Conservation (phyloP, 2,888 invertebrate species). For the Drosophila subsilvestris region DNA sequence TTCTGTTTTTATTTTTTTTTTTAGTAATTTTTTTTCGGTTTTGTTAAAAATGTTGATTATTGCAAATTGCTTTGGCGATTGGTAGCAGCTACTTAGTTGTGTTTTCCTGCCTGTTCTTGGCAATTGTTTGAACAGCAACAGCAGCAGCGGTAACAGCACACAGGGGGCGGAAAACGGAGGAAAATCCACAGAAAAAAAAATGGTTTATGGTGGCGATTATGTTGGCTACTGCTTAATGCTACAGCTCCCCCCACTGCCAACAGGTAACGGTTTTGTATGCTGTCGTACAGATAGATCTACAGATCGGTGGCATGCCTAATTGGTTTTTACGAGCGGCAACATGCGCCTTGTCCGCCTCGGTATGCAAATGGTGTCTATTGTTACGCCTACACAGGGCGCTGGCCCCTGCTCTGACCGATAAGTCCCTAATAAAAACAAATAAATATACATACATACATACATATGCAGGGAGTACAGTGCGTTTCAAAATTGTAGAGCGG, state of each 20-base stretch:
- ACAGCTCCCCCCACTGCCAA: background rate
- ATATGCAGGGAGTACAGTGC: conserved; percentile 10
- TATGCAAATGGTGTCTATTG: conserved; percentile 74
- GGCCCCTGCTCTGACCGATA: conserved; percentile 7
- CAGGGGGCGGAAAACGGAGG: conserved; percentile 3
- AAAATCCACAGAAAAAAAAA: conserved; percentile 38
- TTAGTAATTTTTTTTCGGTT: conserved; percentile 34
- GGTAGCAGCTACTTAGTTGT: conserved; percentile 78
- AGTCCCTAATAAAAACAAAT: conserved; percentile 29
- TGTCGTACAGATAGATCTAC: conserved; percentile 48
- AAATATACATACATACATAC: background rate
- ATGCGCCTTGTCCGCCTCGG: conserved; percentile 34
- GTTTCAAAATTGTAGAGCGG: conserved; percentile 14
- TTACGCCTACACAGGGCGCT: conserved; percentile 66
- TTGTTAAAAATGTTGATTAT: conserved; percentile 77
- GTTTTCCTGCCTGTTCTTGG: conserved; percentile 69
- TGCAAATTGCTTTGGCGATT: conserved; percentile 80
- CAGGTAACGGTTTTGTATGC: conserved; percentile 36
- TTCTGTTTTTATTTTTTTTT: conserved; percentile 28
- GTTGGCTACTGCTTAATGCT: conserved; percentile 47
- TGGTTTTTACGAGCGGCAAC: conserved; percentile 54
- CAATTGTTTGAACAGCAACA: conserved; percentile 64
- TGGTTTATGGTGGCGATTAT: conserved; percentile 77
- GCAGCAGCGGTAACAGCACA: conserved; percentile 15
- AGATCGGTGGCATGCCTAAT: conserved; percentile 74